phyloP scores from a whole-genome alignment of 2,888 invertebrate species.

The Pyrochroa serraticornis region DNA sequence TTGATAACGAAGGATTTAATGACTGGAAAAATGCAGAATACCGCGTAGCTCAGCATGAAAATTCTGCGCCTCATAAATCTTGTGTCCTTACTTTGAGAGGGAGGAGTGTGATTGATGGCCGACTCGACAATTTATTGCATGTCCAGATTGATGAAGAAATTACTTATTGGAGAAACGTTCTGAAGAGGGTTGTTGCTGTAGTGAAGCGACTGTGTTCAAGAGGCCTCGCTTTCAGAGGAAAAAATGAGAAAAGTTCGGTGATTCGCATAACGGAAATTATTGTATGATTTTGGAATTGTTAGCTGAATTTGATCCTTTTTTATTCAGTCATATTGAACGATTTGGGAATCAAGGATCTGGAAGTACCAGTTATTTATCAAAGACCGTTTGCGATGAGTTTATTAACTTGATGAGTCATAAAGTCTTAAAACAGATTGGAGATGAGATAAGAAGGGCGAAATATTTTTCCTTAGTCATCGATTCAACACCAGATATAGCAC shows the following conservation, averaged over 20 bases:
- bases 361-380: slow-evolving; percentile 8
- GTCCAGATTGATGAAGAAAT: slow-evolving; percentile 25
- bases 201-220: slow-evolving; percentile 27
- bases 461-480: slow-evolving; percentile 45
- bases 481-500: slow-evolving; percentile 46
- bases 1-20: slow-evolving; percentile 28
- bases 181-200: slow-evolving; percentile 37
- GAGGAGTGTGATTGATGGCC: slow-evolving; percentile 1
- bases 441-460: slow-evolving; percentile 34
- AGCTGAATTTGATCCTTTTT: slow-evolving; percentile 45
- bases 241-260: slow-evolving; percentile 39
- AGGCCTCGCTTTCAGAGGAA: slow-evolving; percentile 32
- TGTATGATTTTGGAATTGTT: slow-evolving; percentile 40
- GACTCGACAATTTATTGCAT: slow-evolving; percentile 21
- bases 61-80: slow-evolving; percentile 26
- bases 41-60: slow-evolving; percentile 28
- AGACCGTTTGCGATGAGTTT: slow-evolving; percentile 35
- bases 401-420: slow-evolving; percentile 41
- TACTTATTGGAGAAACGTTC: slow-evolving; percentile 40
- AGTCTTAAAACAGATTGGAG: slow-evolving; percentile 29
- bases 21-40: slow-evolving; percentile 34
- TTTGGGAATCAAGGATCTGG: slow-evolving; percentile 6
- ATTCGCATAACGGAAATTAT: slow-evolving; percentile 42
- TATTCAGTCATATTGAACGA: slow-evolving; percentile 38
- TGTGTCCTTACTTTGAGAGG: slow-evolving; percentile 19